phyloP scores from a whole-genome alignment of 2,888 invertebrate genomes.

The Mylabris sibirica region DNA sequence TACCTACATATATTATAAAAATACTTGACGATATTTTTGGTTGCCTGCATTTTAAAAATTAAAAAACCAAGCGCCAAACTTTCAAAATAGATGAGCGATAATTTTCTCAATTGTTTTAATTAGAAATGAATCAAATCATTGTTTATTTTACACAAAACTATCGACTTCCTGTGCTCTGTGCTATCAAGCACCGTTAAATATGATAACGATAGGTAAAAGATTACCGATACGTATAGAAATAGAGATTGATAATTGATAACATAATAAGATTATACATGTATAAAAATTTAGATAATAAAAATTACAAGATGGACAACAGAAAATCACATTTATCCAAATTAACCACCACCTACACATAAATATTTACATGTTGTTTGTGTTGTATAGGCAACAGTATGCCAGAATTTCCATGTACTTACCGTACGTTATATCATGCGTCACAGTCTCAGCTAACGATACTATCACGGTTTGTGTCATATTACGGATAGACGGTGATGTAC shows the following conservation, averaged over 20 bases:
- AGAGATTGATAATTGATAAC: background rate
- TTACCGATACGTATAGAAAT: background rate
- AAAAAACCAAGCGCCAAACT: background rate
- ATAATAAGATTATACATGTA: background rate
- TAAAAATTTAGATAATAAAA: conserved; percentile 17
- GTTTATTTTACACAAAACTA: background rate
- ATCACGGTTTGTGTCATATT: conserved; percentile 60
- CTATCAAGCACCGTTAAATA: conserved; percentile 17
- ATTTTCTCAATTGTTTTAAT: background rate
- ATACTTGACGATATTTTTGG: background rate
- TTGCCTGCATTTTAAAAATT: background rate
- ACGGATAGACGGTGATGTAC: conserved; percentile 58
- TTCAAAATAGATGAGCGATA: background rate
- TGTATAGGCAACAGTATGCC: too few relatives aligned
- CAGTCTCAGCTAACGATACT: conserved; percentile 62
- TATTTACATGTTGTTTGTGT: conserved; percentile 26
- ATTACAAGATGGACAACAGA: too few relatives aligned
- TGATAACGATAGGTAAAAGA: conserved; percentile 16
- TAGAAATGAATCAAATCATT: background rate
- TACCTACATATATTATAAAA: too few relatives aligned
- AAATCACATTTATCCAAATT: conserved; percentile 20
- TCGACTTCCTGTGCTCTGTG: conserved; percentile 4
- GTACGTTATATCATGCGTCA: conserved; percentile 67
- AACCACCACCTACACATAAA: conserved; percentile 36
- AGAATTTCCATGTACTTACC: conserved; percentile 57